Evolutionary conservation across 2,797 vertebrate genomes (phyloP).

Genomic region (Lindbergichthys nudifrons): DNA sequence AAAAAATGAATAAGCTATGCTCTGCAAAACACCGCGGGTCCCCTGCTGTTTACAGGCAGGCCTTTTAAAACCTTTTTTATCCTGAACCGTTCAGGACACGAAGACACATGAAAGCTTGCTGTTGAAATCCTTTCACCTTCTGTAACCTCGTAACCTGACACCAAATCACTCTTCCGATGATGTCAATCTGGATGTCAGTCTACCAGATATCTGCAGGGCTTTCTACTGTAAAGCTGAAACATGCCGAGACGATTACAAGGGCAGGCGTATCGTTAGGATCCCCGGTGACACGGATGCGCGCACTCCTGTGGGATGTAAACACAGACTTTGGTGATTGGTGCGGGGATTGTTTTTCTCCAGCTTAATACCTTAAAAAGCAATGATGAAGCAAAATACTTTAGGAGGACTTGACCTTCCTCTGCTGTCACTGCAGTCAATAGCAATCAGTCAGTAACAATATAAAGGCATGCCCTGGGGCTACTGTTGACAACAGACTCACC

Average conservation of each 20-base stretch:
- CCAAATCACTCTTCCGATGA: not conserved
- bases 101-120: not conserved
- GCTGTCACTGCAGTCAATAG: slow-evolving; percentile 9
- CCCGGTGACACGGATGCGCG: slow-evolving; percentile 4
- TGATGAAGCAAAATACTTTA: slow-evolving; percentile 15
- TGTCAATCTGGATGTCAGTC: slow-evolving; percentile 4
- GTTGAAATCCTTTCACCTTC: slow-evolving; percentile 1
- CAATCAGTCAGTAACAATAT: slow-evolving; percentile 13
- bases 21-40: slow-evolving; percentile 25
- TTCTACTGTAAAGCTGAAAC: not conserved
- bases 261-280: slow-evolving; percentile 8
- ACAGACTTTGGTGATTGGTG: slow-evolving; percentile 30
- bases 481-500: slow-evolving; percentile 18
- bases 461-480: not conserved
- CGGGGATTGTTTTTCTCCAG: slow-evolving; percentile 13
- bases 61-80: slow-evolving; percentile 27
- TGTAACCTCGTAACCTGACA: slow-evolving; percentile 1
- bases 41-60: slow-evolving; percentile 22
- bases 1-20: slow-evolving; percentile 50
- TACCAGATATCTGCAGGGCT: not conserved
- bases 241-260: not conserved
- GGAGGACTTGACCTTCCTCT: slow-evolving; percentile 24
- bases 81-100: not conserved
- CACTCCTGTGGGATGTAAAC: not conserved
- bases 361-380: slow-evolving; percentile 18